phyloP scores from a whole-genome alignment of 2,888 invertebrate species.

The Criorhina ranunculi region DNA sequence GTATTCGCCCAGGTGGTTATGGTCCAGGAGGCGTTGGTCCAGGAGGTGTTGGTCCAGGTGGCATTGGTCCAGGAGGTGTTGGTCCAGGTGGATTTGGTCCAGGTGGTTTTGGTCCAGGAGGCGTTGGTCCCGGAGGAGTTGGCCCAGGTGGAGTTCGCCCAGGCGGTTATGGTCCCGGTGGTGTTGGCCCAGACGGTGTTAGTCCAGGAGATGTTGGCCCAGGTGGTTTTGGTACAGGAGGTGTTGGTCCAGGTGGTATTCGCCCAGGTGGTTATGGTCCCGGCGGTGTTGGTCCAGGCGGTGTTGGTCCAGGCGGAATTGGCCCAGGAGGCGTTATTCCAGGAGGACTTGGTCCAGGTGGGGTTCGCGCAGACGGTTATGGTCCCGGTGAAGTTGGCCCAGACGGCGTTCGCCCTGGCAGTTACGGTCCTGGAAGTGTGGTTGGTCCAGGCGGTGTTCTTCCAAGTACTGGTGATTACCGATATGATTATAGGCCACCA shows the following conservation, averaged over 20 bases:
- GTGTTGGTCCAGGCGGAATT: constrained; percentile 47
- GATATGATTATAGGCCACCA: constrained; percentile 34
- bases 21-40: constrained; percentile 54
- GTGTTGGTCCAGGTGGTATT: constrained; percentile 42
- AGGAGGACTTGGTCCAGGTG: constrained; percentile 28
- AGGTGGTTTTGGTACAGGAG: constrained; percentile 54
- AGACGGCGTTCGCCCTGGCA: constrained; percentile 35
- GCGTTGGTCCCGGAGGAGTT: constrained; percentile 50
- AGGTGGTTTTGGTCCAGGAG: constrained; percentile 29
- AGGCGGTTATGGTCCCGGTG: constrained; percentile 19
- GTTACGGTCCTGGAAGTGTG: constrained; percentile 41
- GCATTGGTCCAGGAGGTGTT: constrained; percentile 18
- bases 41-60: constrained; percentile 50
- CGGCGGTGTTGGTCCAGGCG: constrained; percentile 50
- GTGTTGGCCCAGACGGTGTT: constrained; percentile 16
- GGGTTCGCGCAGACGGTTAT: constrained; percentile 31
- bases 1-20: constrained; percentile 29
- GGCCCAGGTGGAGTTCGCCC: constrained; percentile 43
- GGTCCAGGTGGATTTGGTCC: constrained; percentile 45
- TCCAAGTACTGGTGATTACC: constrained; percentile 26
- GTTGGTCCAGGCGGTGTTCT: constrained; percentile 48
- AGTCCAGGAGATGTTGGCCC: constrained; percentile 52
- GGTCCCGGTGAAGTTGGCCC: constrained; percentile 41
- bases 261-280: constrained; percentile 55
- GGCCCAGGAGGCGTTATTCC: constrained; percentile 51